Conservation (phyloP, 2,888 invertebrate species). For the Trachelus tabidus region DNA sequence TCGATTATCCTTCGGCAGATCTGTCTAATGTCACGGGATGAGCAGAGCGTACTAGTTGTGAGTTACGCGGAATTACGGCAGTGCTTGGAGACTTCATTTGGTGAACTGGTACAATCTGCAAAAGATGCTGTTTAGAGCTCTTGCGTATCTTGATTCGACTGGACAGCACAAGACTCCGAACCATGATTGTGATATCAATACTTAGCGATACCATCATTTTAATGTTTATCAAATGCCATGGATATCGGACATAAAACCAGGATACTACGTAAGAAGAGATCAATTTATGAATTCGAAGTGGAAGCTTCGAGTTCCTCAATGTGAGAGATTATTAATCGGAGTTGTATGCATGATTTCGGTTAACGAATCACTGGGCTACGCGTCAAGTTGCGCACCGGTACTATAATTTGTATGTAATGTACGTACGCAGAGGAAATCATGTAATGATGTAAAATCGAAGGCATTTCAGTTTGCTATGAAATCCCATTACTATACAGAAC, state of each 20-base stretch:
- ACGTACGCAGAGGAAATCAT: constrained; percentile 47
- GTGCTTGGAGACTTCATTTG: constrained; percentile 92
- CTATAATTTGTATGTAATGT: constrained; percentile 49
- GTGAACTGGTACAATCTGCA: constrained; percentile 77
- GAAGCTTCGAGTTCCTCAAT: not conserved
- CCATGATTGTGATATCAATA: constrained; percentile 64
- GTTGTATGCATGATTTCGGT: not conserved
- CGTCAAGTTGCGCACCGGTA: constrained; percentile 23
- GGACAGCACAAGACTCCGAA: constrained; percentile 46
- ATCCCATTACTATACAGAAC: constrained; percentile 44
- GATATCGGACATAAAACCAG: not conserved
- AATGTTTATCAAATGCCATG: constrained; percentile 30
- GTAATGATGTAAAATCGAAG: constrained; percentile 47
- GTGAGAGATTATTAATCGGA: not conserved
- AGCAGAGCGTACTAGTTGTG: constrained; percentile 95
- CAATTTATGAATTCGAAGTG: not conserved
- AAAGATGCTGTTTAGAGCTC: constrained; percentile 50
- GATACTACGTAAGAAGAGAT: not conserved
- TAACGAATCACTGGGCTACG: not conserved
- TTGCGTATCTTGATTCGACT: constrained; percentile 31
- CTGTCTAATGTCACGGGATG: constrained; percentile 95
- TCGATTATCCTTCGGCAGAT: constrained; percentile 70
- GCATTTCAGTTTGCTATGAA: constrained; percentile 40
- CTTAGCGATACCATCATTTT: constrained; percentile 59
- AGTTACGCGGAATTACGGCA: constrained; percentile 95